A percentile compares a stretch with the other conserved stretches of the same genome.
These are phyloP conservation scores for Oedothorax gibbosus DNA, from an alignment of 1,140 invertebrate species.

Conservation along the genomic window DNA sequence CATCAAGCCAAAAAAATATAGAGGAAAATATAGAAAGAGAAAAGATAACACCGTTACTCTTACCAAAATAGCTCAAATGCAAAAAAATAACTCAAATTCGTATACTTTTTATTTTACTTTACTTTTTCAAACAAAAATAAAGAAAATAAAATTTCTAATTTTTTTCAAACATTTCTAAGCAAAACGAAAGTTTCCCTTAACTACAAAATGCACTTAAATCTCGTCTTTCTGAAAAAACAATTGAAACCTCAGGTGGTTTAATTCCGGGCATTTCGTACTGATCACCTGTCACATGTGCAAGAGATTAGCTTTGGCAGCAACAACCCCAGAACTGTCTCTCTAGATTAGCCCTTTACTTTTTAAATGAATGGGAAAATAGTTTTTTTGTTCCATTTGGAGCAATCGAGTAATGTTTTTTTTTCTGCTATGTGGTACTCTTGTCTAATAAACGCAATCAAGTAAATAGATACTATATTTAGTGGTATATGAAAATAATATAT, in stretches of 20 bases:
- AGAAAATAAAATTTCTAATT: too few relatives aligned
- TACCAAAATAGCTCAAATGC: too few relatives aligned
- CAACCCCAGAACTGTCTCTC: constrained; percentile 36
- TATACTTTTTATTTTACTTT: too few relatives aligned
- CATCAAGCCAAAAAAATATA: too few relatives aligned
- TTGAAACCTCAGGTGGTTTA: constrained; percentile 5
- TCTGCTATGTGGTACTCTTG: too few relatives aligned
- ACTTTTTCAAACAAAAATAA: too few relatives aligned
- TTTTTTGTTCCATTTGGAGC: not conserved
- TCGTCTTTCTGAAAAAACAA: not conserved
- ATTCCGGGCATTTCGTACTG: not conserved
- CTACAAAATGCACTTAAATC: constrained; percentile 30
- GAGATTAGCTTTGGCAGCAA: constrained; percentile 45
- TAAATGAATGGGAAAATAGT: not conserved
- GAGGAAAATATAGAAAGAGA: too few relatives aligned
- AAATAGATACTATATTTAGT: too few relatives aligned
- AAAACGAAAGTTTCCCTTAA: not conserved
- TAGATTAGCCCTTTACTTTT: constrained; percentile 23
- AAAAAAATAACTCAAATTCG: too few relatives aligned
- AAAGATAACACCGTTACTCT: too few relatives aligned
- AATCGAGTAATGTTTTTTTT: not conserved
- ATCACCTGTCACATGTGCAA: constrained; percentile 24
- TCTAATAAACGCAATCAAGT: too few relatives aligned
- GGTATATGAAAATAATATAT: too few relatives aligned
- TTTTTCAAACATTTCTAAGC: not conserved